phyloP scores from a whole-genome alignment of 64 coral and sea anemone species.

The Porites lutea region DNA sequence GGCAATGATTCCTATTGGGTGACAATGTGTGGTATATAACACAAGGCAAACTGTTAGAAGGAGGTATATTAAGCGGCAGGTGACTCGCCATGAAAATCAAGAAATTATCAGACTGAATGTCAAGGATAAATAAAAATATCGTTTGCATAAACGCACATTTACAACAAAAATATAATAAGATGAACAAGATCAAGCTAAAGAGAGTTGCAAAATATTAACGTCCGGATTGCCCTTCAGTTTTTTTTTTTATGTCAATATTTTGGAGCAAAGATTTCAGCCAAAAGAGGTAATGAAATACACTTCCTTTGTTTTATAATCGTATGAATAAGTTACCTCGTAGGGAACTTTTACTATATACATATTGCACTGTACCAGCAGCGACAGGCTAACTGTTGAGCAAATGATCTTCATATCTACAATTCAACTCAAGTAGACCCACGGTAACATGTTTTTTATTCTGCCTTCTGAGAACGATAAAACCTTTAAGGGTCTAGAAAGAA shows the following conservation, averaged over 20 bases:
- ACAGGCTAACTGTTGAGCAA: too few species aligned
- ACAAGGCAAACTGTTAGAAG: neutral
- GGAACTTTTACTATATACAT: neutral
- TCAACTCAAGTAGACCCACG: too few species aligned
- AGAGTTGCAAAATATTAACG: neutral
- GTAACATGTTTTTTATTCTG: too few species aligned
- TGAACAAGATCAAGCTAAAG: neutral
- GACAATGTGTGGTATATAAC: slow-evolving; percentile 11
- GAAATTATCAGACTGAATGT: neutral
- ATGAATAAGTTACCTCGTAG: neutral
- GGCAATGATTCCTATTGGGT: neutral
- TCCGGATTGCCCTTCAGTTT: neutral
- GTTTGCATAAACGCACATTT: neutral
- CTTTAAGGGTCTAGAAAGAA: too few species aligned
- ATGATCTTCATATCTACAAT: too few species aligned
- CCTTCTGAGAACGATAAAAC: too few species aligned
- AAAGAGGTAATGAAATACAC: slow-evolving; percentile 5
- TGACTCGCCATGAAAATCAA: neutral
- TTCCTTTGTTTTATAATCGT: neutral
- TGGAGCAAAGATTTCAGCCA: neutral
- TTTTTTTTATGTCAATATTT: neutral
- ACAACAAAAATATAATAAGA: neutral
- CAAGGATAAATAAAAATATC: neutral
- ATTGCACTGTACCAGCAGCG: too few species aligned
- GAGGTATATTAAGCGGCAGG: neutral